phyloP scores from a whole-genome alignment of 2,797 vertebrate genomes.

The Martes flavigula region DNA sequence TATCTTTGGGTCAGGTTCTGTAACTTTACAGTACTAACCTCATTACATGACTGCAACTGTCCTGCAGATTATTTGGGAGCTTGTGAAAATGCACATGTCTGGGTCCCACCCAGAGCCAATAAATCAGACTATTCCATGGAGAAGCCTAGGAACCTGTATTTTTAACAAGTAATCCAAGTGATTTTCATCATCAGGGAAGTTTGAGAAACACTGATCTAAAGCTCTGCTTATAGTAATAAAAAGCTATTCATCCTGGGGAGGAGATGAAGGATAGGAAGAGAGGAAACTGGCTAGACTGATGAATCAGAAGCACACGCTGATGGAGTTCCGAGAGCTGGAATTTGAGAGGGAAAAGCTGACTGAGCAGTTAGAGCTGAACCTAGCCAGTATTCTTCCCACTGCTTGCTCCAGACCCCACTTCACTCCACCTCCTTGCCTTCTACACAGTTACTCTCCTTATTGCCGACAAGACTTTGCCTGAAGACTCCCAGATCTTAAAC shows the following conservation, averaged over 20 bases:
- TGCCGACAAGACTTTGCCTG: not conserved
- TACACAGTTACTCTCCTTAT: not conserved
- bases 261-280: not conserved
- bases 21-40: not conserved
- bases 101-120: not conserved
- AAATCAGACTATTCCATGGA: not conserved
- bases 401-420: not conserved
- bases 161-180: not conserved
- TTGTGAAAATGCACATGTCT: not conserved
- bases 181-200: conserved; percentile 40
- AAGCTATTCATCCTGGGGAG: not conserved
- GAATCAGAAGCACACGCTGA: not conserved
- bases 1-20: not conserved
- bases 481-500: not conserved
- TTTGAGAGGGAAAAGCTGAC: not conserved
- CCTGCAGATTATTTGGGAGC: not conserved
- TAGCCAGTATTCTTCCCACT: not conserved
- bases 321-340: not conserved
- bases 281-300: not conserved
- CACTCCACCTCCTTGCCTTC: not conserved
- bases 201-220: not conserved
- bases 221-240: not conserved
- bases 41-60: not conserved
- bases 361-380: not conserved
- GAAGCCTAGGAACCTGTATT: not conserved